Evolutionary conservation across 1,140 invertebrate genomes (phyloP).

Genomic region (Ooceraea biroi): DNA sequence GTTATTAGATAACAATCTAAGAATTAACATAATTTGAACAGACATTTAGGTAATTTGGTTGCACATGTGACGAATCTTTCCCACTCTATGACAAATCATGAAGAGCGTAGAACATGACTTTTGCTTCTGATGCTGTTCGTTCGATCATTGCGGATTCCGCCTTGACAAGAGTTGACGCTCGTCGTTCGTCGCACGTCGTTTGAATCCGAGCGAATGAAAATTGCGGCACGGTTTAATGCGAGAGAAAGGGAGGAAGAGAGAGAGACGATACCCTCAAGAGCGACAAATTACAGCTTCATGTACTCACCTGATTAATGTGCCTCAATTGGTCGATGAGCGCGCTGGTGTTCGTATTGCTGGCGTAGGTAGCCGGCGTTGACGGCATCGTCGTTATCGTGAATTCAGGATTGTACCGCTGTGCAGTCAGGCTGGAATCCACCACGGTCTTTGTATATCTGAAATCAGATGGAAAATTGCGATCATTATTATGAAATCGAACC

Average conservation of each 20-base stretch:
- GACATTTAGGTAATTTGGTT: too few relatives aligned
- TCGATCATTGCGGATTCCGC: not conserved
- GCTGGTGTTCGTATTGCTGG: conserved; percentile 86
- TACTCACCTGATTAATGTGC: conserved; percentile 89
- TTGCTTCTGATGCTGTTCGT: not conserved
- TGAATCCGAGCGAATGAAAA: conserved; percentile 54
- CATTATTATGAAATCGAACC: not conserved
- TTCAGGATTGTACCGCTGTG: conserved; percentile 90
- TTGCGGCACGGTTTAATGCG: conserved; percentile 59
- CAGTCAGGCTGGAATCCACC: conserved; percentile 87
- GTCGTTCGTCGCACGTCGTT: conserved; percentile 30
- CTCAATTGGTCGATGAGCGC: conserved; percentile 89
- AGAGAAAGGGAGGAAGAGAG: conserved; percentile 27
- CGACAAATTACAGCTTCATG: conserved; percentile 67
- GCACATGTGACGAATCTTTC: not conserved
- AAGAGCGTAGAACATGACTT: not conserved
- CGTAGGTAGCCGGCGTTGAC: conserved; percentile 80
- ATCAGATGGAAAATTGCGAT: conserved; percentile 41
- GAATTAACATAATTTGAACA: too few relatives aligned
- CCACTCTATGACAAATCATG: too few relatives aligned
- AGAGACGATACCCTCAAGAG: conserved; percentile 54
- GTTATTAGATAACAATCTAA: not conserved
- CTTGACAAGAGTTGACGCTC: not conserved
- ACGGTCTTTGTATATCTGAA: conserved; percentile 89
- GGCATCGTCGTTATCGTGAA: conserved; percentile 85